Evolutionary conservation across 1,140 invertebrate genomes (phyloP).

Genomic region (Leptonema lineaticorne): DNA sequence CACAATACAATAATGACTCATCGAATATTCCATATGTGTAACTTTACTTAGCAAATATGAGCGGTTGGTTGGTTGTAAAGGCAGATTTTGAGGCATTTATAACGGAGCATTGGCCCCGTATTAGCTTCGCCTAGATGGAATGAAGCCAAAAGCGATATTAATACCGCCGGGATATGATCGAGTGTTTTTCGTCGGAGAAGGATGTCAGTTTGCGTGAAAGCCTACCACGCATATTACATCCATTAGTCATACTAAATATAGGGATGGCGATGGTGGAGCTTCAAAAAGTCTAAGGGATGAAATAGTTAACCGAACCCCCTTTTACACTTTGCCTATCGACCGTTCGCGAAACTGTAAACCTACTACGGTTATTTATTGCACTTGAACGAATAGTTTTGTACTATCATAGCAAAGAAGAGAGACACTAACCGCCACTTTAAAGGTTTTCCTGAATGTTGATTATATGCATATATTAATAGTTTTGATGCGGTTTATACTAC

Average conservation of each 20-base stretch:
- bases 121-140: neutral
- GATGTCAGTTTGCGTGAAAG: constrained; percentile 28
- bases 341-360: neutral
- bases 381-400: constrained; percentile 21
- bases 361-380: constrained; percentile 21
- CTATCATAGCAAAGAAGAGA: constrained; percentile 3
- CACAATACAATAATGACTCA: too few relatives aligned
- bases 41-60: too few relatives aligned
- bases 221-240: constrained; percentile 24
- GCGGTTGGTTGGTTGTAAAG: too few relatives aligned
- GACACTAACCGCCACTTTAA: neutral
- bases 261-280: too few relatives aligned
- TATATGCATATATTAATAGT: too few relatives aligned
- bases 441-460: neutral
- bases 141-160: constrained; percentile 6
- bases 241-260: constrained; percentile 23
- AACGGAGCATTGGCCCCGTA: too few relatives aligned
- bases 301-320: too few relatives aligned
- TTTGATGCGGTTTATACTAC: too few relatives aligned
- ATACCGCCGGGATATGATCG: constrained; percentile 3
- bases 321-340: too few relatives aligned
- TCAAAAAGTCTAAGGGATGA: too few relatives aligned
- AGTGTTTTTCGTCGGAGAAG: constrained; percentile 8
- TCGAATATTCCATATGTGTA: too few relatives aligned
- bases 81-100: too few relatives aligned